A percentile compares a stretch with the other conserved stretches of the same genome.
phyloP scores from a whole-genome alignment of 1,140 invertebrate species.

The Uloborus diversus region DNA sequence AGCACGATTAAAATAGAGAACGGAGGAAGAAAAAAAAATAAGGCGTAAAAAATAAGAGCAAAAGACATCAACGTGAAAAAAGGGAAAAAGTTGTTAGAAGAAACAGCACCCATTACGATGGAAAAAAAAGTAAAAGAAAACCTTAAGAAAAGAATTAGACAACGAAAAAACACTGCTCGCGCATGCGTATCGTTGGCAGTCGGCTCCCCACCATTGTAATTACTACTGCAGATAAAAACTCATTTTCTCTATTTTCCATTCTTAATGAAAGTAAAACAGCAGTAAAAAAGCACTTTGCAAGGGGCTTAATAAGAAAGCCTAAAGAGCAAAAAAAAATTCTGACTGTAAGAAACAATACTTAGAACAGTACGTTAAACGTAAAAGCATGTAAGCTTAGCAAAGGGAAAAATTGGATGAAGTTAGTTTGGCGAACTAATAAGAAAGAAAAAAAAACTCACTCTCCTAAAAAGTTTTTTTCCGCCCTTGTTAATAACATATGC shows the following conservation, averaged over 20 bases:
- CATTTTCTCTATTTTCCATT: conserved; percentile 54
- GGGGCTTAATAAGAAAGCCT: conserved; percentile 39
- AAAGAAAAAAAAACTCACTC: conserved; percentile 11
- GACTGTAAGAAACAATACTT: conserved; percentile 36
- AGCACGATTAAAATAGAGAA: conserved; percentile 44
- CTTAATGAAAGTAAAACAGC: conserved; percentile 55
- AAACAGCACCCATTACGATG: conserved; percentile 52
- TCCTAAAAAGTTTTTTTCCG: background rate
- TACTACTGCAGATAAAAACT: conserved; percentile 51
- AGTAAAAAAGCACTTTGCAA: conserved; percentile 54
- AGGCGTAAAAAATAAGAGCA: conserved; percentile 7
- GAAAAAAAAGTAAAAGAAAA: conserved; percentile 15
- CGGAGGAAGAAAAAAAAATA: conserved; percentile 22
- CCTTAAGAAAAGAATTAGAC: conserved; percentile 19
- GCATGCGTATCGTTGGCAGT: conserved; percentile 30
- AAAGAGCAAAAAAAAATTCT: background rate
- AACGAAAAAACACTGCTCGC: conserved; percentile 21
- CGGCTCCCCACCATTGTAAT: conserved; percentile 38
- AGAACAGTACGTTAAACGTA: background rate
- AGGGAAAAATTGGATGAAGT: conserved; percentile 46
- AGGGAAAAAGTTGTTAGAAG: conserved; percentile 49
- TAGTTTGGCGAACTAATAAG: conserved; percentile 9
- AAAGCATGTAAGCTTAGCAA: conserved; percentile 19
- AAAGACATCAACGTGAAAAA: conserved; percentile 28
- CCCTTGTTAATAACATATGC: conserved; percentile 42